Percentiles rank a stretch among this genome's conserved stretches.
Conservation (phyloP, 2,797 vertebrate genomes). For the Chaunax sp. region DNA sequence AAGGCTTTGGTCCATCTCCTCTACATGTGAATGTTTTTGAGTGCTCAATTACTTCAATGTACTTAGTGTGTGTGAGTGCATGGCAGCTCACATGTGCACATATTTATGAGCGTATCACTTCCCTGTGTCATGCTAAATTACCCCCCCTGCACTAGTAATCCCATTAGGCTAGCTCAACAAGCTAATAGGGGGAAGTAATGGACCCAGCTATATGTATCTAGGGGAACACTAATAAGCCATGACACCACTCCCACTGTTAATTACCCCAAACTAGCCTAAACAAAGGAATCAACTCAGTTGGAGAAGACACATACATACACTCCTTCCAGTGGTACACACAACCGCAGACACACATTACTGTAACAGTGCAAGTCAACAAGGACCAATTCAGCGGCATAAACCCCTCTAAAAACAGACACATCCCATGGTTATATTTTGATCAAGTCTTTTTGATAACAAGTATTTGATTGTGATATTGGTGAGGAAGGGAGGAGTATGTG, state of each 20-base stretch:
- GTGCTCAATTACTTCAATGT: conserved; percentile 3
- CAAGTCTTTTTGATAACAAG: conserved; percentile 47
- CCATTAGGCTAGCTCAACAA: conserved; percentile 99
- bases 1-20: conserved; percentile 68
- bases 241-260: conserved; percentile 99
- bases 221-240: conserved; percentile 99
- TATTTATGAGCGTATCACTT: conserved; percentile 92
- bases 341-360: conserved; percentile 28
- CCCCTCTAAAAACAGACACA: conserved; percentile 15
- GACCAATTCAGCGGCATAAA: conserved; percentile 25
- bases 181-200: conserved; percentile 99
- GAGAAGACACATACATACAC: conserved; percentile 61
- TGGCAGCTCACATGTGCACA: conserved; percentile 55
- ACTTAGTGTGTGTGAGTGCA: conserved; percentile 52
- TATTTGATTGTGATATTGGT: conserved; percentile 43
- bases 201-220: conserved; percentile 93
- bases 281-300: conserved; percentile 89
- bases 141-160: conserved; percentile 96
- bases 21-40: conserved; percentile 18
- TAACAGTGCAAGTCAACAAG: conserved; percentile 17
- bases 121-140: conserved; percentile 99
- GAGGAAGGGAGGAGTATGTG: conserved; percentile 28
- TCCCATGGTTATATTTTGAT: conserved; percentile 41
- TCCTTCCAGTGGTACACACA: conserved; percentile 28
- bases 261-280: conserved; percentile 96